A percentile compares a stretch with the other conserved stretches of the same genome.
Evolutionary conservation across 2,113 vertebrate species (phyloP).

Genomic region (Scopus umbretta): DNA sequence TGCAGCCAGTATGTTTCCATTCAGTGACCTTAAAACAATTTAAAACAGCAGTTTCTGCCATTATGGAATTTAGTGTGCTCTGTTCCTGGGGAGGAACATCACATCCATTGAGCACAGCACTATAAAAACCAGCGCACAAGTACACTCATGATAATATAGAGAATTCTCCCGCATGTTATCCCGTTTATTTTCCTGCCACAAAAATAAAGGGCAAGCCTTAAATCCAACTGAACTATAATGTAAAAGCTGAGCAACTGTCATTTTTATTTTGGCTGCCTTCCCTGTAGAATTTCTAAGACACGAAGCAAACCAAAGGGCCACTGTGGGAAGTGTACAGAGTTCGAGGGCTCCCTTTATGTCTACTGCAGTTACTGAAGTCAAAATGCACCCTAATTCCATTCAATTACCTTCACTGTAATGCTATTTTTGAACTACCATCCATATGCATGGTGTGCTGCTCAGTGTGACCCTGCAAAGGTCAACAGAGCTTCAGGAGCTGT

Average conservation of each 20-base stretch:
- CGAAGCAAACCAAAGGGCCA: background rate
- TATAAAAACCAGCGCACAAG: background rate
- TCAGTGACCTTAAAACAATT: background rate
- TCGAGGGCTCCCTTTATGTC: background rate
- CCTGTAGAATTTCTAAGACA: background rate
- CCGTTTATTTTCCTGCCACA: conserved; percentile 22
- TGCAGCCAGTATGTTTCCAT: background rate
- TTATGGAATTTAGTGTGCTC: background rate
- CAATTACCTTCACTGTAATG: background rate
- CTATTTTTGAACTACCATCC: background rate
- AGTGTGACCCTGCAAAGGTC: background rate
- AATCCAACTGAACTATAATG: background rate
- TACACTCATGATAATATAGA: background rate
- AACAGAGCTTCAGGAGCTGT: background rate
- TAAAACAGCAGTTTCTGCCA: background rate
- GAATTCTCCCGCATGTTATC: background rate
- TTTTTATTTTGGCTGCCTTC: background rate
- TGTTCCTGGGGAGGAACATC: background rate
- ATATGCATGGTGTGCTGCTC: background rate
- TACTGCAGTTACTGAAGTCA: background rate
- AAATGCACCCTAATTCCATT: background rate
- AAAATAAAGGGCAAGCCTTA: background rate
- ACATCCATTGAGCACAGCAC: background rate
- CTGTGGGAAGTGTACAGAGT: background rate
- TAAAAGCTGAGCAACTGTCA: background rate